Conservation (phyloP, 2,888 invertebrate species). For the Lingula anatina region DNA sequence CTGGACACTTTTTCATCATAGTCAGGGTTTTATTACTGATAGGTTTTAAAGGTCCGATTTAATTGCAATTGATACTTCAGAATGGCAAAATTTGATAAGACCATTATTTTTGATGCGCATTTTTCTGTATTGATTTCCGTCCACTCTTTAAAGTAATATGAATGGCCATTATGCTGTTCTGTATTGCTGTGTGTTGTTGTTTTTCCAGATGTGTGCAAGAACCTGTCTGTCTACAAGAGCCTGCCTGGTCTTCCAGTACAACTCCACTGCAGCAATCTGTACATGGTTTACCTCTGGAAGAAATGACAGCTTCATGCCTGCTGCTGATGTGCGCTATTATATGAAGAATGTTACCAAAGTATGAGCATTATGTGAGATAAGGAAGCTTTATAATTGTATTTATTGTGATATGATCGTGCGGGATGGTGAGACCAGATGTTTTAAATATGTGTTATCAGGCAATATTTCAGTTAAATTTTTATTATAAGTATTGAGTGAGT, state of each 20-base stretch:
- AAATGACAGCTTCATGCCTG: conserved; percentile 8
- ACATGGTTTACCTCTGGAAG: conserved; percentile 19
- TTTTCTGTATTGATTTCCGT: background rate
- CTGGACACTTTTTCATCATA: too few relatives aligned
- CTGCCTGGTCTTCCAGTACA: conserved; percentile 28
- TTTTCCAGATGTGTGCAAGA: conserved; percentile 32
- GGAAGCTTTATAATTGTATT: too few relatives aligned
- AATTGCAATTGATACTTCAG: too few relatives aligned
- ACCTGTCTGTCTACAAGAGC: conserved; percentile 27
- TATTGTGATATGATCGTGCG: too few relatives aligned
- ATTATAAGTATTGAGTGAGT: too few relatives aligned
- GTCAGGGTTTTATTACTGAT: too few relatives aligned
- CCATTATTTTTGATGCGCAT: conserved; percentile 1
- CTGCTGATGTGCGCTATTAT: conserved; percentile 21
- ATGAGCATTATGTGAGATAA: too few relatives aligned
- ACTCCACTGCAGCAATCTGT: conserved; percentile 16
- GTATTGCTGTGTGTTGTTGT: background rate
- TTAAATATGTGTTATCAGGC: too few relatives aligned
- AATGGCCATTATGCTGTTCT: background rate
- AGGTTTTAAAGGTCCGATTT: too few relatives aligned
- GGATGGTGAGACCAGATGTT: too few relatives aligned
- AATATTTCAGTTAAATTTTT: too few relatives aligned
- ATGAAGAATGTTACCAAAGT: conserved; percentile 27
- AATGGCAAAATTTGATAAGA: too few relatives aligned
- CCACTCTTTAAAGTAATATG: background rate